phyloP scores from a whole-genome alignment of 1,140 invertebrate species.

The Drosophila repleta region DNA sequence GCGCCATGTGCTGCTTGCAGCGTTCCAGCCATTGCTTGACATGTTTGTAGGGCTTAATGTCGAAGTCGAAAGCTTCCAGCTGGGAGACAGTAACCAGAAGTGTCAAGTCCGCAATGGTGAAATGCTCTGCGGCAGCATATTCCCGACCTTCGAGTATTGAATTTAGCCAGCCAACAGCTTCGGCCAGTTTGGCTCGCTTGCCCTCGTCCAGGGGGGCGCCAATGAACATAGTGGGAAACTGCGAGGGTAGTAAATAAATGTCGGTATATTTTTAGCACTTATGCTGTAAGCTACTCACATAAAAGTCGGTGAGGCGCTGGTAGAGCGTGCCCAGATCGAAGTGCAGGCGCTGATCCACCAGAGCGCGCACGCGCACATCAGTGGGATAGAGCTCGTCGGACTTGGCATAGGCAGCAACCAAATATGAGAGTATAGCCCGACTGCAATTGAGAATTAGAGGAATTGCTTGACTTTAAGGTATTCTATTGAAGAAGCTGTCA shows the following conservation, averaged over 20 bases:
- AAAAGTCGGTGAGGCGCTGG: conserved; percentile 84
- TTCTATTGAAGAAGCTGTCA: conserved; percentile 38
- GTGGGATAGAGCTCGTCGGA: conserved; percentile 88
- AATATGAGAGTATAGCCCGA: conserved; percentile 89
- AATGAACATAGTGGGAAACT: conserved; percentile 85
- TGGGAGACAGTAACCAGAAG: conserved; percentile 83
- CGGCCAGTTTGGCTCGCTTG: conserved; percentile 85
- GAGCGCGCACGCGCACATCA: conserved; percentile 87
- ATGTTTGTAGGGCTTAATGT: conserved; percentile 64
- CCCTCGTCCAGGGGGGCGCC: conserved; percentile 74
- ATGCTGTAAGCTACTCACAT: conserved; percentile 77
- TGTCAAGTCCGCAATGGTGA: conserved; percentile 87
- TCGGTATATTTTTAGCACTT: too few species aligned
- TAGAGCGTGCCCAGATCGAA: conserved; percentile 90
- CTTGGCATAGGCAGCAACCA: conserved; percentile 89
- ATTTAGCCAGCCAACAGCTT: conserved; percentile 79
- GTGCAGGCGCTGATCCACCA: conserved; percentile 89
- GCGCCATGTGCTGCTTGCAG: conserved; percentile 75
- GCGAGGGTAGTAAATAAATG: too few species aligned
- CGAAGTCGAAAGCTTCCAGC: conserved; percentile 76
- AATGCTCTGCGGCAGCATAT: conserved; percentile 73
- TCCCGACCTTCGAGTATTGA: conserved; percentile 68
- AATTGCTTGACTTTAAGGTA: not conserved
- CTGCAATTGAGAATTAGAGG: conserved; percentile 65
- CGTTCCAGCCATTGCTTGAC: conserved; percentile 68